phyloP scores from a whole-genome alignment of 2,888 invertebrate genomes.

The Teinopalpus imperialis region DNA sequence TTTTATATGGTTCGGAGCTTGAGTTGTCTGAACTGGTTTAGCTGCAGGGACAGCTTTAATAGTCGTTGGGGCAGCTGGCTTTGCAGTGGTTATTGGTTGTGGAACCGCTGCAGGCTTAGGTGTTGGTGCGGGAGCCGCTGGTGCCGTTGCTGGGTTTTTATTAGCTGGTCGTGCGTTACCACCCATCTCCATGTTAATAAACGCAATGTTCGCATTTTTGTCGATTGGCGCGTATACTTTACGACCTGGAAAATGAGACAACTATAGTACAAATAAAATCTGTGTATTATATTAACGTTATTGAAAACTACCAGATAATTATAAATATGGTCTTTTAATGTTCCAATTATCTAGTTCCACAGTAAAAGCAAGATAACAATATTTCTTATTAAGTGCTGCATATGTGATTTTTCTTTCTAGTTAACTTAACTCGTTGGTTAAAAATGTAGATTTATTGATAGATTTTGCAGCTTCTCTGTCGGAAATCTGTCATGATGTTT shows the following conservation, averaged over 20 bases:
- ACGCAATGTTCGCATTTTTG: conserved; percentile 70
- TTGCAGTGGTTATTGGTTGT: conserved; percentile 29
- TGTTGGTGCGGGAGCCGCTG: conserved; percentile 28
- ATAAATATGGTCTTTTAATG: no score
- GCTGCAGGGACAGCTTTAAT: conserved; percentile 30
- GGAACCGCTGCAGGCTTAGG: conserved; percentile 35
- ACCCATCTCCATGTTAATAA: conserved; percentile 72
- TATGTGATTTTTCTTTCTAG: no score
- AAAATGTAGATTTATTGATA: no score
- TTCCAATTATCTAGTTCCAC: no score
- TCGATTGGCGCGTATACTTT: conserved; percentile 53
- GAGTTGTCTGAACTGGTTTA: conserved; percentile 31
- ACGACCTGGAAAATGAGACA: conserved; percentile 45
- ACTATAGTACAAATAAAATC: no score
- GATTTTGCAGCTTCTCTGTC: no score
- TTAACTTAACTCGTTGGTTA: no score
- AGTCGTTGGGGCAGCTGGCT: conserved; percentile 30
- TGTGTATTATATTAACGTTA: no score
- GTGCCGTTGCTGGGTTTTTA: conserved; percentile 22
- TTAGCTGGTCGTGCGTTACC: conserved; percentile 33
- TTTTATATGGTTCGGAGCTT: conserved; percentile 45
- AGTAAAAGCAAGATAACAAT: no score
- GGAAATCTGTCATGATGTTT: no score
- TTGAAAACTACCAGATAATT: no score
- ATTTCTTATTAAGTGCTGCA: no score